These are phyloP conservation scores for Microtus pennsylvanicus DNA, from an alignment of 2,113 vertebrate species.

Conservation along the genomic window DNA sequence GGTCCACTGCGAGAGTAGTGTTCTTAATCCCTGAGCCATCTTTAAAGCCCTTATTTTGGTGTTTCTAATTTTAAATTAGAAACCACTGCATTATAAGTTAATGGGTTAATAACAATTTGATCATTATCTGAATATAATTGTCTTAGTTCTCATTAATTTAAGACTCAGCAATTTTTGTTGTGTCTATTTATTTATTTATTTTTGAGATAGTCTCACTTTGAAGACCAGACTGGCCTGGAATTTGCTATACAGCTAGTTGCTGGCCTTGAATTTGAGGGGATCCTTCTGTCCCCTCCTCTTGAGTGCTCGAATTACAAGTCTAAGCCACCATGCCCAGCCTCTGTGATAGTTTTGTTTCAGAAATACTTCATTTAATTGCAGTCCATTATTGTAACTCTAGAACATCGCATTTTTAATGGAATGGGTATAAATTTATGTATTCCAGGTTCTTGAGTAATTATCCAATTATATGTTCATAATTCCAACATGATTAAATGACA, in stretches of 20 bases:
- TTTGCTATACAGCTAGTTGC: neutral
- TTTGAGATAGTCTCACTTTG: neutral
- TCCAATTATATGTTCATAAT: conserved; percentile 64
- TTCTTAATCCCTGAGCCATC: neutral
- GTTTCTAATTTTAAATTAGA: conserved; percentile 55
- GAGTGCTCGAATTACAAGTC: too few species aligned
- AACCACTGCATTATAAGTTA: conserved; percentile 45
- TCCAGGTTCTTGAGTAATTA: conserved; percentile 45
- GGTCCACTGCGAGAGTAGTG: neutral
- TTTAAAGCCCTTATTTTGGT: neutral
- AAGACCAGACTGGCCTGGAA: neutral
- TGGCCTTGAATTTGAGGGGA: neutral
- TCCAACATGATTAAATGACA: conserved; percentile 51
- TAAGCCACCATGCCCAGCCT: neutral
- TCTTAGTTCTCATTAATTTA: conserved; percentile 59
- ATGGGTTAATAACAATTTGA: conserved; percentile 42
- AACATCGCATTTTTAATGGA: conserved; percentile 41
- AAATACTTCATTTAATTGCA: conserved; percentile 58
- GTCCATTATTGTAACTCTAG: conserved; percentile 34
- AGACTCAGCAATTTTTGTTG: neutral
- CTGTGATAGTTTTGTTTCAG: conserved; percentile 56
- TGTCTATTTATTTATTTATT: neutral
- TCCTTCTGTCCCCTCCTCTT: neutral
- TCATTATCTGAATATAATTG: conserved; percentile 25
- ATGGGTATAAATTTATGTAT: conserved; percentile 52